Conservation (phyloP, 2,797 vertebrate genomes). For the Nyctibius grandis region DNA sequence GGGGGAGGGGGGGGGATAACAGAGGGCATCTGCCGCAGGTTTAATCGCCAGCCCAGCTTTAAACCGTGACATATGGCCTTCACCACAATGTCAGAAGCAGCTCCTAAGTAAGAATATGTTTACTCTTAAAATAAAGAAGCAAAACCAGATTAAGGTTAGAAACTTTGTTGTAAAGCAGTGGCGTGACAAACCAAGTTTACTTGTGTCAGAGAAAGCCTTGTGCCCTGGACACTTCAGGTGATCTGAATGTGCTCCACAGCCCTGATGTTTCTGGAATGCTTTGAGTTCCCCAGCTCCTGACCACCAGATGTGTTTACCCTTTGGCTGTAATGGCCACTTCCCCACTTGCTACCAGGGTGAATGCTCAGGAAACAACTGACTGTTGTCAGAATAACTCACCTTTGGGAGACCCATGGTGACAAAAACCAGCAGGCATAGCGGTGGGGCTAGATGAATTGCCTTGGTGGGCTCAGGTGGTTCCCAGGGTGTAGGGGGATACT, state of each 20-base stretch:
- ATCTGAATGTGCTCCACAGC: neutral
- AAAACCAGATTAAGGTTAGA: neutral
- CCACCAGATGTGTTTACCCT: neutral
- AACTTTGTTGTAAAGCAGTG: neutral
- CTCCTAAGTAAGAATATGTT: neutral
- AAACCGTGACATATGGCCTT: no score
- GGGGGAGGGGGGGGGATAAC: no score
- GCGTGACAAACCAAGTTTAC: neutral
- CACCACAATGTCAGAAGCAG: neutral
- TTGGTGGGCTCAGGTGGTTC: neutral
- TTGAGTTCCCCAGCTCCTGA: neutral
- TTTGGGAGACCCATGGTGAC: neutral
- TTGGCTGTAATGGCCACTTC: neutral
- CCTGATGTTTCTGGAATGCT: neutral
- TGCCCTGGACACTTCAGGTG: neutral
- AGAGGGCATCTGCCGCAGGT: no score
- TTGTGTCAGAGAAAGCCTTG: neutral
- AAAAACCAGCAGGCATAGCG: rapidly evolving
- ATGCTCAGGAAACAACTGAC: neutral
- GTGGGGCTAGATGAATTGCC: neutral
- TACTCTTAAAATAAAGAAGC: neutral
- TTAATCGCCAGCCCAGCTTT: no score
- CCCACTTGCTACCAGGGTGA: neutral
- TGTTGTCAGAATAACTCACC: neutral
- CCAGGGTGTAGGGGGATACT: neutral